A percentile compares a stretch with the other conserved stretches of the same genome.
Conservation (phyloP, 2,888 invertebrate species). For the Linnaemya tessellans region DNA sequence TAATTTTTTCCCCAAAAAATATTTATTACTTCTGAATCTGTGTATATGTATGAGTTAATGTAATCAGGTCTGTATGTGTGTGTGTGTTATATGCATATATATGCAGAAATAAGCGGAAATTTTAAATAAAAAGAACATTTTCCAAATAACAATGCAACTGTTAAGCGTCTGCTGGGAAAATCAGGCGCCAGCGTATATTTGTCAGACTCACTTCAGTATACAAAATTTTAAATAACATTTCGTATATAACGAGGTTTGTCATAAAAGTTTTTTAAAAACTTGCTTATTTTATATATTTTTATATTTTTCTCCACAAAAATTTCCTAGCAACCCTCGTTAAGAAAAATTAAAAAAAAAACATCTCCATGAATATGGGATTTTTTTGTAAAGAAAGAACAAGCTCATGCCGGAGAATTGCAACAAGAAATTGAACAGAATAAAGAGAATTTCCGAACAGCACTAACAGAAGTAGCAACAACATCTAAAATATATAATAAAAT, state of each 20-base stretch:
- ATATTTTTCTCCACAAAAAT: too few species aligned
- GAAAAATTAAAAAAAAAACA: too few species aligned
- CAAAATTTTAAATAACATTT: conserved; percentile 4
- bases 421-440: conserved; percentile 46
- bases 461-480: conserved; percentile 12
- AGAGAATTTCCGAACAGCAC: conserved; percentile 29
- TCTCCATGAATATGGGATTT: too few species aligned
- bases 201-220: conserved; percentile 49
- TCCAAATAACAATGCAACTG: conserved; percentile 58
- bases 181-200: conserved; percentile 64
- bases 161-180: conserved; percentile 47
- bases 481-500: conserved; percentile 53
- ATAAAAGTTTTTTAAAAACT: too few species aligned
- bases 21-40: too few species aligned
- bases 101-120: conserved; percentile 56
- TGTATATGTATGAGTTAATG: too few species aligned
- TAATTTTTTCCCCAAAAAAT: too few species aligned
- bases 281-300: too few species aligned
- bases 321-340: conserved; percentile 11
- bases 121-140: conserved; percentile 65
- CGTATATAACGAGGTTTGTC: conserved; percentile 16
- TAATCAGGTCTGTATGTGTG: too few species aligned
- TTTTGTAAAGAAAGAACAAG: conserved; percentile 40
- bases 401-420: conserved; percentile 12
- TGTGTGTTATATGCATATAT: too few species aligned